Evolutionary conservation across 2,888 invertebrate species (phyloP), one percentile per base, ranked within the genome.

Genomic region (Beris chalybata): DNA sequence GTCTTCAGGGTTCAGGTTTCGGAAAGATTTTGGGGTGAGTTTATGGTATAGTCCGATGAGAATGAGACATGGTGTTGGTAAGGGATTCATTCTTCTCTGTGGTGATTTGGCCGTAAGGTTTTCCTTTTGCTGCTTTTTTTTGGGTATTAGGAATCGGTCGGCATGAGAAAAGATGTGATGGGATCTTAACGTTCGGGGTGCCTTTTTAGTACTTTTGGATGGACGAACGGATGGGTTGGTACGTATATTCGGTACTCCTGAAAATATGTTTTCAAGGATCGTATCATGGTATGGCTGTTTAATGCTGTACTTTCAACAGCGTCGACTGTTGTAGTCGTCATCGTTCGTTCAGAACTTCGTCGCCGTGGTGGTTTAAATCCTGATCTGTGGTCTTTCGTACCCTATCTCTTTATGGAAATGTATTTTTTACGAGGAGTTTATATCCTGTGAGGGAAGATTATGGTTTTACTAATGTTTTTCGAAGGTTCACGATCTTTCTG

Each of bases 371-470:
- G 22, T 22, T 22, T 22, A 22, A 22, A 22, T 22, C 22, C 22
- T 38, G 38, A 5, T 38, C 38, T 7, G 38, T 9, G 9, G 38
- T 9, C 38, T 38, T 9, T 38, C 38, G 38, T 38, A 5, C 9
- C 38, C 38, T 38, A 65, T 65, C 38, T 57, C 58, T 65, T 66
- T 66, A 66, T 66, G 66, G 66, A 66, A 66, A 66, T 59, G 59
- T 66, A 58, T 66, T 66, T 66, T 66, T 66, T 66, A 66, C 66
- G 66, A 66, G 44, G 57, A 66, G 66, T 66, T 66, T 66, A 66
- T 66, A 57, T 59, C 50, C 54, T 13, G 30, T 59, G 66, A 59
- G 59, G 45, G 53, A 59, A 66, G 58, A 59, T 59, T 66, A 66
- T 66, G 66, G 59, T 66, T 66, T 53, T 38, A 59, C 59, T 66